Evolutionary conservation across 2,888 invertebrate genomes (phyloP), one percentile per base, ranked within the genome.

Genomic region (Baccha elongata): DNA sequence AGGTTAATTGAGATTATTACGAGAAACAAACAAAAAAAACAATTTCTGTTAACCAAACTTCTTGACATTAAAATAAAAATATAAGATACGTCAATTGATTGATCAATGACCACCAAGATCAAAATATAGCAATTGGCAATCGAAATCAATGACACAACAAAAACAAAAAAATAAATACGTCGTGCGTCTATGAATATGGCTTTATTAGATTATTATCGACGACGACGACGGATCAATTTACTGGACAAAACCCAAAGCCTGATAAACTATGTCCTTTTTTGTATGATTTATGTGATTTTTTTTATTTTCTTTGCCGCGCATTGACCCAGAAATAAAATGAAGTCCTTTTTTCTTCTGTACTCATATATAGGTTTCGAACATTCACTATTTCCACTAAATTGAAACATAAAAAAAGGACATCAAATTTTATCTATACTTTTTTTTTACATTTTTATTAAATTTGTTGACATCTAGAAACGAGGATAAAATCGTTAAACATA

Each of bases 401-500:
- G 76, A 81, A 76, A 76, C 81, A 81, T 81, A 81, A 81, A 81
- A 75, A 67, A 79, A 67, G 65, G 17, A 60, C 72, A 72, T 60
- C 58, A 78, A 60, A 60, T 60, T 26, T 60, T 60, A 13, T 60
- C n/a, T 60, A 29, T 29, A 17, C 44, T 19, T 29, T 11, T 42
- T 58, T 1, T 42, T 42, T 44, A 17, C 23, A 15, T 44, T 81
- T 81, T 81, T 81, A 81, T 81, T 81, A 81, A 81, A 81, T 81
- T 76, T 76, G 81, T 81, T 81, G 76, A 81, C 81, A 81, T 81
- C 76, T 40, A 19, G 67, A 81, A 76, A 81, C 46, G 71, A 71
- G 81, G 81, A 81, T 76, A 53, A 81, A 81, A 76, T 76, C 71
- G 60, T 81, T 76, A 71, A 72, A 76, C 76, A 81, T 76, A 76